These are phyloP conservation scores for Mirounga angustirostris DNA, from an alignment of 2,113 vertebrate genomes.

Conservation along the genomic window DNA sequence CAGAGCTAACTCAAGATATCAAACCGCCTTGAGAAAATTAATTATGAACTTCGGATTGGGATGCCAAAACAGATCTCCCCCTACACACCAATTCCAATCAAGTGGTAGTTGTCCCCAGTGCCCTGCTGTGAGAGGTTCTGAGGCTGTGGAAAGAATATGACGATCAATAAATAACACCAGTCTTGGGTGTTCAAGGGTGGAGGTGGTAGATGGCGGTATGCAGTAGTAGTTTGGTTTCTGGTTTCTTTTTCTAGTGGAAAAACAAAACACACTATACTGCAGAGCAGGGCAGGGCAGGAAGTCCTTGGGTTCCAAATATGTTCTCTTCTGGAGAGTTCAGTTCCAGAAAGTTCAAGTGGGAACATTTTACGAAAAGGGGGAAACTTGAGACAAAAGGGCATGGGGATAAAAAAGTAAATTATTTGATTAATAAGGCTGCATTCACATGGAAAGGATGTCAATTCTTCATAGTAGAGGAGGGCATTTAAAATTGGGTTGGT, in stretches of 20 bases:
- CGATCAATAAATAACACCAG: background rate
- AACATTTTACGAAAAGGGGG: conserved; percentile 20
- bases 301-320: background rate
- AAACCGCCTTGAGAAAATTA: background rate
- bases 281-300: background rate
- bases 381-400: background rate
- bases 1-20: background rate
- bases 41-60: background rate
- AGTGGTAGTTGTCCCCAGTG: background rate
- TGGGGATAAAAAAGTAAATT: background rate
- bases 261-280: background rate
- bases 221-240: background rate
- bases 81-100: background rate
- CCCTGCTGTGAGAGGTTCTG: background rate
- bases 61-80: background rate
- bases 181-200: background rate
- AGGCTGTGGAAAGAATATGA: background rate
- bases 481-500: background rate
- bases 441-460: background rate
- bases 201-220: background rate
- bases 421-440: background rate
- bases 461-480: background rate
- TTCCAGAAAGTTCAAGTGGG: conserved; percentile 11
- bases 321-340: conserved; percentile 1
- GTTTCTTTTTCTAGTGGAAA: background rate